Percentiles rank a stretch among this genome's conserved stretches.
These are phyloP conservation scores for Crotalus horridus DNA, from an alignment of 2,113 vertebrate species.

Conservation along the genomic window DNA sequence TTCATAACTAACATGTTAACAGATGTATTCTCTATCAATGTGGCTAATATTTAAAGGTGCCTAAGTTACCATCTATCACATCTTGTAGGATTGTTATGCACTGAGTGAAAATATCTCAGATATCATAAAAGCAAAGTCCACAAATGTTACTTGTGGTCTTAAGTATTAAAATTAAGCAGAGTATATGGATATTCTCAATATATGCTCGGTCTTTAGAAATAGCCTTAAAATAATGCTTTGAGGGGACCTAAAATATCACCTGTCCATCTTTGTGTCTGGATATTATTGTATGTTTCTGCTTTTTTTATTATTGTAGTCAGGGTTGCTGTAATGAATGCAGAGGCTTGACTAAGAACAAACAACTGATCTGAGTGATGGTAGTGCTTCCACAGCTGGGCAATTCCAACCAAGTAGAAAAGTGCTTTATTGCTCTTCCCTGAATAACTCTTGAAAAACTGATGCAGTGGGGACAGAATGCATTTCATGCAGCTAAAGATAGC, in stretches of 20 bases:
- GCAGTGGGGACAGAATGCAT: background rate
- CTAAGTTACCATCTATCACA: background rate
- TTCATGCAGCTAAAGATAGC: background rate
- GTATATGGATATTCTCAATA: background rate
- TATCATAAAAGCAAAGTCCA: background rate
- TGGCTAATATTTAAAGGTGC: background rate
- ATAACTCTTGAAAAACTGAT: background rate
- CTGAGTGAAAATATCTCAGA: background rate
- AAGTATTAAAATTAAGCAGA: background rate
- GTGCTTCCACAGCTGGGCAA: background rate
- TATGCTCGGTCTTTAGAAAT: background rate
- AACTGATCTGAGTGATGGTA: background rate
- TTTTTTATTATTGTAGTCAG: background rate
- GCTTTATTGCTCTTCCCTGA: background rate
- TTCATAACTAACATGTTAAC: background rate
- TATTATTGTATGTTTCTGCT: background rate
- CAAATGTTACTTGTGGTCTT: background rate
- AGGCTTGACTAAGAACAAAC: background rate
- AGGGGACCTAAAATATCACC: background rate
- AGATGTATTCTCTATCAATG: background rate
- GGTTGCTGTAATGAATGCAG: background rate
- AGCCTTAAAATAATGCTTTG: background rate
- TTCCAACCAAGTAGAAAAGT: background rate
- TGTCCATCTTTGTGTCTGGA: background rate
- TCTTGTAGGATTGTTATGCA: background rate